Evolutionary conservation across 2,113 vertebrate species (phyloP), one percentile per base, ranked within the genome.

Genomic region (Entelurus aequoreus): DNA sequence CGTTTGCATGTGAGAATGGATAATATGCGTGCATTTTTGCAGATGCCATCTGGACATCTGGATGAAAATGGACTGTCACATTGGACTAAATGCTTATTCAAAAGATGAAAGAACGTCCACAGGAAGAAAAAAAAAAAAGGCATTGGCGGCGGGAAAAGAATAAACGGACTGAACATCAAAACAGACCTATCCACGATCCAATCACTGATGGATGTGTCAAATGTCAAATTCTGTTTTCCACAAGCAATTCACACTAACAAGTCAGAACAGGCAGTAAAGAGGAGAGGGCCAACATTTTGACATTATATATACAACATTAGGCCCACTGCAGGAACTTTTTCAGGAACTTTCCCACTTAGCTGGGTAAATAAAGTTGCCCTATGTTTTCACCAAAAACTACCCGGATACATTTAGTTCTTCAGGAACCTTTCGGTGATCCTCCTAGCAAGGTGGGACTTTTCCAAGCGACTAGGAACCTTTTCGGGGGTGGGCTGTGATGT

Each of bases 11-110:
- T 55, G 19, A 70, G 53, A 63, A 69, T 60, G 54, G 66, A 72
- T 63, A 42, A 62, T 64, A 72, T 68, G 60, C 11, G 0, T 62
- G 48, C 52, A 28, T 65, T 55, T 71, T 44, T 59, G 37, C 56
- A 40, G 38, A 70, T 66, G 55, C 65, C 76, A 72, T 72, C 68
- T 79, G 72, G 76, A 72, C 58, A 46, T 11, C n/a, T 21, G 47
- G 47, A 72, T 68, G 53, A 69, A 76, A 82, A 72, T 68, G 55
- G 66, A 77, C 61, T 68, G 61, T 72, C 59, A 74, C 6, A 0
- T 37, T 72, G 42, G 53, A 53, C 53, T 66, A 68, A 77, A 81
- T 69, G 54, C 60, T 63, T 72, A 58, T 62, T 72, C 66, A 51
- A 70, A 62, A 69, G 76, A 79, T 61, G 60, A 65, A 80, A 71